Percentiles rank a stretch among this genome's conserved stretches.
These are phyloP conservation scores for Calameuta pallipes DNA, from an alignment of 2,888 invertebrate genomes.

Conservation along the genomic window DNA sequence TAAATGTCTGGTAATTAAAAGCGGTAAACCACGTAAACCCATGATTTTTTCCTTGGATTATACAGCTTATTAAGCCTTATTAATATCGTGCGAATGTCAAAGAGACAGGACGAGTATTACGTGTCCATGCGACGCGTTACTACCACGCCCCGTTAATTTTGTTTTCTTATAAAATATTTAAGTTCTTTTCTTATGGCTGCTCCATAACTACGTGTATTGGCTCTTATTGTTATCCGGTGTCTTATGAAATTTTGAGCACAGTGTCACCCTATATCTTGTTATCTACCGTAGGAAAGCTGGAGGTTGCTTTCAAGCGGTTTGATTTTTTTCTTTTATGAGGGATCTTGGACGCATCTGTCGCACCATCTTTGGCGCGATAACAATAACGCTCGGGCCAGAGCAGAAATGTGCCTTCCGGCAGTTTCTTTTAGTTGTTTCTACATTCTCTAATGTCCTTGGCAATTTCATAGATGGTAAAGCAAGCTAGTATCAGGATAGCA, in stretches of 20 bases:
- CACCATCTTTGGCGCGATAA: not conserved
- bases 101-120: not conserved
- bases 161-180: not conserved
- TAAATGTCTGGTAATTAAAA: not conserved
- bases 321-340: not conserved
- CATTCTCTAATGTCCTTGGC: not conserved
- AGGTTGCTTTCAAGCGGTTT: not conserved
- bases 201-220: not conserved
- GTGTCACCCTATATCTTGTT: not conserved
- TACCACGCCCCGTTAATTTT: not conserved
- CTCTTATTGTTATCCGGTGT: not conserved
- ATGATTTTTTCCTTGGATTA: not conserved
- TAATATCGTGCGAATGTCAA: not conserved
- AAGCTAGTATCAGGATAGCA: not conserved
- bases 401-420: not conserved
- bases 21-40: not conserved
- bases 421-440: not conserved
- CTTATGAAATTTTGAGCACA: not conserved
- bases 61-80: not conserved
- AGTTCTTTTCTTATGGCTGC: not conserved
- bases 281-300: not conserved
- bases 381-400: not conserved
- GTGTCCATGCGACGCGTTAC: not conserved
- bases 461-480: not conserved
- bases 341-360: slow-evolving; percentile 1